phyloP scores from a whole-genome alignment of 1,140 invertebrate species.

The Coenobita brevimanus region DNA sequence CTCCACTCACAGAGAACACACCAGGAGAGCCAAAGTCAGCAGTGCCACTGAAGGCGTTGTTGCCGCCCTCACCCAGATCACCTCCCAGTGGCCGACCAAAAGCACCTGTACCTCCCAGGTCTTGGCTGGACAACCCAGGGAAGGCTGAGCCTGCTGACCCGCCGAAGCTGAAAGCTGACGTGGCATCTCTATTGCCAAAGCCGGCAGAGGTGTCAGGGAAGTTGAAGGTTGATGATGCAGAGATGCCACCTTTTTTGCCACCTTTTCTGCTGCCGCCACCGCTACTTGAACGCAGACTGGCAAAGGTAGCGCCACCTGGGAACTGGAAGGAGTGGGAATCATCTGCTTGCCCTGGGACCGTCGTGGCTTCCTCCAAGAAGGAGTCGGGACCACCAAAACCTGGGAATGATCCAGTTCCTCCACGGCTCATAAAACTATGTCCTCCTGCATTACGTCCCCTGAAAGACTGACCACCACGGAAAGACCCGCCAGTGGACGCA shows the following conservation, averaged over 20 bases:
- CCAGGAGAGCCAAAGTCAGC: background rate
- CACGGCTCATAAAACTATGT: background rate
- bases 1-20: background rate
- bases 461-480: background rate
- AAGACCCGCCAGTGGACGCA: background rate
- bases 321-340: conserved; percentile 41
- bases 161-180: conserved; percentile 1
- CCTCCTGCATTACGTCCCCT: conserved; percentile 31
- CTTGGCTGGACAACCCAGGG: background rate
- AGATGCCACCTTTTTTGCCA: background rate
- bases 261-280: conserved; percentile 9
- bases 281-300: background rate
- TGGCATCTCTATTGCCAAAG: conserved; percentile 6
- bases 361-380: conserved; percentile 49
- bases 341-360: conserved; percentile 27
- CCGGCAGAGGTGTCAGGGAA: conserved; percentile 14
- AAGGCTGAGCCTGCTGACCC: background rate
- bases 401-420: background rate
- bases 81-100: background rate
- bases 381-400: conserved; percentile 40
- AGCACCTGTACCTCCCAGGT: background rate
- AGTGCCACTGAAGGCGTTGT: background rate
- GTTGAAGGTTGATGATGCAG: conserved; percentile 3
- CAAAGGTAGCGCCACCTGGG: conserved; percentile 18
- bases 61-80: background rate